phyloP scores from a whole-genome alignment of 2,113 vertebrate genomes.

The Cyanoderma ruficeps region DNA sequence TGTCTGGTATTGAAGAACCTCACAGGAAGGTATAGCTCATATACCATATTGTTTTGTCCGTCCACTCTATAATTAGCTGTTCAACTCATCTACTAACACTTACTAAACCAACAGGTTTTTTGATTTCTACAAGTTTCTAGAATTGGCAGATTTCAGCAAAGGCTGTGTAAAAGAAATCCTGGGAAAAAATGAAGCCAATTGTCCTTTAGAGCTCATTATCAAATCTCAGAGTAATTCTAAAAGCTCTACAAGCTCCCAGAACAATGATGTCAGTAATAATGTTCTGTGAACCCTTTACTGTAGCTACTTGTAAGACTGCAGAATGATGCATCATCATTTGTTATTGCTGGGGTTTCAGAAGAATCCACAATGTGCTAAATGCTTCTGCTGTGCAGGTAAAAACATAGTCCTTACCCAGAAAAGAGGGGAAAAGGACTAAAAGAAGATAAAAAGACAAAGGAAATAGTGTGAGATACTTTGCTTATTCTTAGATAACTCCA shows the following conservation, averaged over 20 bases:
- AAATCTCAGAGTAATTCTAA: background rate
- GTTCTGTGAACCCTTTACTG: background rate
- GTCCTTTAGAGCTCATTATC: background rate
- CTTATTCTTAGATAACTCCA: background rate
- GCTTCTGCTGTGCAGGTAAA: background rate
- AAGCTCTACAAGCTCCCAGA: background rate
- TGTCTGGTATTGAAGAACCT: background rate
- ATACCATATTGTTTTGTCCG: background rate
- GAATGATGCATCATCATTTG: background rate
- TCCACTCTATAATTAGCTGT: background rate
- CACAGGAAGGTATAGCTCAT: background rate
- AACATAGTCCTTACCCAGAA: background rate
- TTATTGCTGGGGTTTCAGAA: background rate
- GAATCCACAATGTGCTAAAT: background rate
- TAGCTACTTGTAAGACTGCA: background rate
- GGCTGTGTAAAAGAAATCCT: background rate
- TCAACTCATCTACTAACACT: background rate
- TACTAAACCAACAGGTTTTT: background rate
- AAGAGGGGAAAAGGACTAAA: background rate
- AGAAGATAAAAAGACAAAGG: background rate
- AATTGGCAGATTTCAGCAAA: background rate
- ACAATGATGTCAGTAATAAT: background rate
- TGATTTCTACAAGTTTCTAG: background rate
- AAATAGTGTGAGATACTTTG: background rate
- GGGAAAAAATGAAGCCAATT: background rate